phyloP scores from a whole-genome alignment of 37 sponge, comb jelly and placozoan species.

The Mnemiopsis leidyi region DNA sequence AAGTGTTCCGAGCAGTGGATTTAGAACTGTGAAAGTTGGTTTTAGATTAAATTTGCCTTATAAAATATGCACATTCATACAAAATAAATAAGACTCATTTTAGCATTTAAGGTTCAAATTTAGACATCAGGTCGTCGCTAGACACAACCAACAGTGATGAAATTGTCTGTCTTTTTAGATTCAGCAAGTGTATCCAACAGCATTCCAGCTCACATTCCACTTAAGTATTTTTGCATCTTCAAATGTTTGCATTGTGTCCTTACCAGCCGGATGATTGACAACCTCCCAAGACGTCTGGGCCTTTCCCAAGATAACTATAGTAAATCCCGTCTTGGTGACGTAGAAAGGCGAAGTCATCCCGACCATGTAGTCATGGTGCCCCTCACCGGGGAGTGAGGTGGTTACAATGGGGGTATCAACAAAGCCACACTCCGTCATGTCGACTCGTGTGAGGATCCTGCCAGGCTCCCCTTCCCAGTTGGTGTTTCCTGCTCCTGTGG shows the following conservation, averaged over 20 bases:
- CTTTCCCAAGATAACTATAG: background rate
- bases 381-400: background rate
- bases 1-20: too few species aligned
- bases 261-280: too few species aligned
- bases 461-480: background rate
- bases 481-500: background rate
- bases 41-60: too few species aligned
- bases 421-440: background rate
- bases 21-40: too few species aligned
- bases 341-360: background rate
- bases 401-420: background rate
- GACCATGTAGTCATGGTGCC: background rate
- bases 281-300: background rate
- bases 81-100: too few species aligned
- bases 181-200: background rate
- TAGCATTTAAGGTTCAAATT: too few species aligned
- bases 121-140: too few species aligned
- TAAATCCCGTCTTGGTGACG: background rate
- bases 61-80: too few species aligned
- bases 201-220: background rate
- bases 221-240: background rate
- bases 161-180: too few species aligned
- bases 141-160: too few species aligned
- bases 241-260: background rate
- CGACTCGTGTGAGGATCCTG: background rate